Base-by-base conservation (phyloP, 2,113 vertebrate genomes). In the Montifringilla adamsi region DNA sequence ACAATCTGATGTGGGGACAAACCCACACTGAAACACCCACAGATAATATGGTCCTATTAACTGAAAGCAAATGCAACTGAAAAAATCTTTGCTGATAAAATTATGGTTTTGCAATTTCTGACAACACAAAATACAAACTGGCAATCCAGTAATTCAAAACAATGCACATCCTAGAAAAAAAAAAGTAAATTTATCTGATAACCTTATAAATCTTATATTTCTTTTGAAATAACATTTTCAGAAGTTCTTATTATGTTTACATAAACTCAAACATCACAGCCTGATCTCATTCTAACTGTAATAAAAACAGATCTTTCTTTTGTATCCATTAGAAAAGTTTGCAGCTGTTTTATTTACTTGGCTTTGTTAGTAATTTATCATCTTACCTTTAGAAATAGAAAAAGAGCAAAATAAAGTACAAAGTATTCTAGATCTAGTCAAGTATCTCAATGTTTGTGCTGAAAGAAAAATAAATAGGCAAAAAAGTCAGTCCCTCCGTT, bases 21-120 rank as follows among this genome's bases (percentile, higher is more conserved):
- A 78, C 52, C 91, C 82, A 87, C 89, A 69, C 46, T 94, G 46
- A 83, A 44, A 95, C 93, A 87, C 64, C 87, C 96, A 94, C 87
- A 84, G 87, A 87, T 84, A 90, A 72, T 91, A 95, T 83, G 92
- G 50, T 27, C 81, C 50, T 87, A 90, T 92, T 94, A 92, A 95
- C 26, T 24, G n/a, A 97, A 93, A 90, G 88, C 15, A 7, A 96
- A 93, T 78, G 21, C 37, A 81, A 77, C 44, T 58, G 59, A 82
- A 96, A 60, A 5, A 79, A 76, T 68, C 30, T 91, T 62, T 84
- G 28, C 39, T 80, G 27, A 52, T 56, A 88, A 79, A 67, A 89
- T 49, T 49, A 50, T 56, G 31, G 16, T 92, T 93, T 80, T 82
- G 35, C 10, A 37, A 10, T 88, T 94, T 75, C n/a, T 75, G 62